A percentile compares a stretch with the other conserved stretches of the same genome.
Conservation (phyloP, 2,797 vertebrate genomes). For the Perodicticus potto region DNA sequence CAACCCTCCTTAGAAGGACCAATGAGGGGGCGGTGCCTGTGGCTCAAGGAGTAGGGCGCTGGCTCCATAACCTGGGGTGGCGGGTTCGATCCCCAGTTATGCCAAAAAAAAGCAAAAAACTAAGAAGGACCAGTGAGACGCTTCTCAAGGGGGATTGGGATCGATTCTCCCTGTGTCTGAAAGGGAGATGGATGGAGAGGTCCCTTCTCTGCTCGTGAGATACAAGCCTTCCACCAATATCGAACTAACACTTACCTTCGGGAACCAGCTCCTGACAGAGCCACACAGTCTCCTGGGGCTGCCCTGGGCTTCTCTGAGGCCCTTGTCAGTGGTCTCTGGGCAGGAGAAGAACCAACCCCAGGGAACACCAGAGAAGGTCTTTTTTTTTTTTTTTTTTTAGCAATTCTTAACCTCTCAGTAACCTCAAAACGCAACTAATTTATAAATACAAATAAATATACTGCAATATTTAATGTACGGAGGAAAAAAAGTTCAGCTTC, state of each 20-base stretch:
- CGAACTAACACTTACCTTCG: not conserved
- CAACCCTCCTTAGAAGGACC: not conserved
- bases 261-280: not conserved
- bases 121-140: too few relatives aligned
- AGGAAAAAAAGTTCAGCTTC: not conserved
- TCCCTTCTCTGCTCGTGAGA: not conserved
- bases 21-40: too few relatives aligned
- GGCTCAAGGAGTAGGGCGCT: too few relatives aligned
- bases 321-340: not conserved
- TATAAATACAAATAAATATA: not conserved
- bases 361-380: not conserved
- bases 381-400: not conserved
- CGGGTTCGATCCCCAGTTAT: too few relatives aligned
- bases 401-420: not conserved
- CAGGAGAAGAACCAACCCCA: not conserved
- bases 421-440: not conserved
- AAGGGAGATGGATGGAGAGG: rapidly evolving
- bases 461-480: not conserved
- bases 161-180: not conserved
- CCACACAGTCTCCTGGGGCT: not conserved
- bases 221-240: rapidly evolving
- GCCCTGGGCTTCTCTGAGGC: not conserved
- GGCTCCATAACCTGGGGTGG: too few relatives aligned
- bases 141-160: too few relatives aligned
- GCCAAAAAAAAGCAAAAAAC: too few relatives aligned